Evolutionary conservation across 1,140 invertebrate genomes (phyloP).

Genomic region (Oppia nitens): DNA sequence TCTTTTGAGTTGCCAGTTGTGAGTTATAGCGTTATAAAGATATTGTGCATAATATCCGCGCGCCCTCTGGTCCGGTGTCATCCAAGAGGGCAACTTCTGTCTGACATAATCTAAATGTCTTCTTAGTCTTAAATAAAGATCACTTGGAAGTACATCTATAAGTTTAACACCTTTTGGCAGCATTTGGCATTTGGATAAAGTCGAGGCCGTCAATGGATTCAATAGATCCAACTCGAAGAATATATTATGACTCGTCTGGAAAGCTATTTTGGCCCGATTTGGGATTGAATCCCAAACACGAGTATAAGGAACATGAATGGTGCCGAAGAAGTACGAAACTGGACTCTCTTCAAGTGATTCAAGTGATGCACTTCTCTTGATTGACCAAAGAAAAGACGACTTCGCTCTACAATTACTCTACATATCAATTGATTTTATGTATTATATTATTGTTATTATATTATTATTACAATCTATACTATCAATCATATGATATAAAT

Average conservation of each 20-base stretch:
- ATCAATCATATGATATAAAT: no score
- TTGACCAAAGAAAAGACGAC: slow-evolving; percentile 32
- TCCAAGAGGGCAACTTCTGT: slow-evolving; percentile 34
- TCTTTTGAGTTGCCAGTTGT: slow-evolving; percentile 37
- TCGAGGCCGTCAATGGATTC: slow-evolving; percentile 32
- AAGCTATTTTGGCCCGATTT: slow-evolving; percentile 35
- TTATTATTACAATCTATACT: no score
- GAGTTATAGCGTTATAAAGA: slow-evolving; percentile 36
- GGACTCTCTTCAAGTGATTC: no score
- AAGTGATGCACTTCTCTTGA: slow-evolving; percentile 23
- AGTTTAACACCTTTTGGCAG: slow-evolving; percentile 32
- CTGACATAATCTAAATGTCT: slow-evolving; percentile 34
- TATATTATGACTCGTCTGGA: slow-evolving; percentile 32
- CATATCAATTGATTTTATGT: slow-evolving; percentile 8
- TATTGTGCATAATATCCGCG: slow-evolving; percentile 36
- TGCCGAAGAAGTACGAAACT: slow-evolving; percentile 40
- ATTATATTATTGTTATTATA: not conserved
- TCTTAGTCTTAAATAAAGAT: slow-evolving; percentile 33
- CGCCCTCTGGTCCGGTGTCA: slow-evolving; percentile 33
- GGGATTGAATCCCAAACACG: slow-evolving; percentile 39
- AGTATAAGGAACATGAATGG: slow-evolving; percentile 41
- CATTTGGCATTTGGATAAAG: slow-evolving; percentile 35
- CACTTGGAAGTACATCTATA: slow-evolving; percentile 31
- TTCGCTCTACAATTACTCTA: slow-evolving; percentile 19
- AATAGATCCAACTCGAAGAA: slow-evolving; percentile 40